Conservation (phyloP, 1,140 invertebrate species). For the Argopecten irradians region DNA sequence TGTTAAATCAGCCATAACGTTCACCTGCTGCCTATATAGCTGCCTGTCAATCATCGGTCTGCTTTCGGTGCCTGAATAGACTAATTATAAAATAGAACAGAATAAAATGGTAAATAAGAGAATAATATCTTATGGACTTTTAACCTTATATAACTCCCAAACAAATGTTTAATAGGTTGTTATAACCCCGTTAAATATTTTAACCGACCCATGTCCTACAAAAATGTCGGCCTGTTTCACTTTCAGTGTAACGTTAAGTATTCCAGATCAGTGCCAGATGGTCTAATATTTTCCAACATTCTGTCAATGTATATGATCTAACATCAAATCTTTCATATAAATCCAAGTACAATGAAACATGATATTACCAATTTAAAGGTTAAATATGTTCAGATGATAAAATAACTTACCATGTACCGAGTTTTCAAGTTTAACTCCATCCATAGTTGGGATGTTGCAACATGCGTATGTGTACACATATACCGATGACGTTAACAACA, state of each 20-base stretch:
- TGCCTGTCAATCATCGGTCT: background rate
- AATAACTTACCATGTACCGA: background rate
- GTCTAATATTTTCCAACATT: background rate
- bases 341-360: background rate
- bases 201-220: too few relatives aligned
- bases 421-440: background rate
- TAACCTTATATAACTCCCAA: too few relatives aligned
- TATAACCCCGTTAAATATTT: too few relatives aligned
- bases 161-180: too few relatives aligned
- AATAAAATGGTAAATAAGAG: too few relatives aligned
- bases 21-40: background rate
- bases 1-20: background rate
- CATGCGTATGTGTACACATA: background rate
- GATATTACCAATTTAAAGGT: background rate
- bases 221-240: too few relatives aligned
- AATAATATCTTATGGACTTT: too few relatives aligned
- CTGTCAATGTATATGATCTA: background rate
- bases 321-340: background rate
- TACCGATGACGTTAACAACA: background rate
- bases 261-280: too few relatives aligned
- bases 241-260: too few relatives aligned
- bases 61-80: too few relatives aligned
- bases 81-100: too few relatives aligned
- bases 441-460: background rate
- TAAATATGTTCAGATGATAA: background rate